A percentile compares a stretch with the other conserved stretches of the same genome.
These are phyloP conservation scores for Bedellia somnulentella DNA, from an alignment of 2,888 invertebrate genomes.

Conservation along the genomic window DNA sequence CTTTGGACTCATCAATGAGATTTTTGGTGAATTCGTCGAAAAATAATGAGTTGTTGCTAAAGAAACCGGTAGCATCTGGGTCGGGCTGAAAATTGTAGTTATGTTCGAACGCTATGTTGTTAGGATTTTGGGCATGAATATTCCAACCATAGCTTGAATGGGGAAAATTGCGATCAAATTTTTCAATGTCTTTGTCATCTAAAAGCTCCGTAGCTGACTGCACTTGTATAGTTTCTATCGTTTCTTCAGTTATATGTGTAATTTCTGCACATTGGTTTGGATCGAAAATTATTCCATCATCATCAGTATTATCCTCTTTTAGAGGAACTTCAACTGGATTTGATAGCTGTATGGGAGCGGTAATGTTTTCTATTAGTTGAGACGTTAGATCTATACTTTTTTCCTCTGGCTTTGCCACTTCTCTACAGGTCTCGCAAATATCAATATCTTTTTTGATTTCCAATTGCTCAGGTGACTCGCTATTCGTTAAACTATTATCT, in stretches of 20 bases:
- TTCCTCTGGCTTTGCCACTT: slow-evolving; percentile 28
- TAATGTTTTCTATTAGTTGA: slow-evolving; percentile 43
- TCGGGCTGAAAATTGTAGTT: slow-evolving; percentile 21
- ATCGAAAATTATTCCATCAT: slow-evolving; percentile 17
- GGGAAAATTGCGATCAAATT: slow-evolving; percentile 8
- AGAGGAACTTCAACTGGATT: slow-evolving; percentile 35
- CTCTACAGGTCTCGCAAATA: slow-evolving; percentile 39
- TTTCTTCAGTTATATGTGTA: slow-evolving; percentile 33
- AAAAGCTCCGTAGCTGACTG: slow-evolving; percentile 29
- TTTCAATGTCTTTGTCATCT: slow-evolving; percentile 12
- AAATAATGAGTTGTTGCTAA: slow-evolving; percentile 22
- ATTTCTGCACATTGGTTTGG: slow-evolving; percentile 24
- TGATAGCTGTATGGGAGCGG: slow-evolving; percentile 35
- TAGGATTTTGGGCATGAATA: background rate
- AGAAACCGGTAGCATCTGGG: slow-evolving; percentile 21
- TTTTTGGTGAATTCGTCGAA: slow-evolving; percentile 28
- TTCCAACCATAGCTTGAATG: slow-evolving; percentile 25
- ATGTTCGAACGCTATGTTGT: slow-evolving; percentile 14
- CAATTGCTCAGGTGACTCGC: background rate
- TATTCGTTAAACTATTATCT: too few relatives aligned
- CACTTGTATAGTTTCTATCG: slow-evolving; percentile 31
- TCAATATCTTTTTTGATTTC: slow-evolving; percentile 20
- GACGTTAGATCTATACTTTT: slow-evolving; percentile 26
- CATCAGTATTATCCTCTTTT: slow-evolving; percentile 15
- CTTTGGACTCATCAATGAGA: slow-evolving; percentile 38